Base-by-base conservation (phyloP, 2,797 vertebrate species). In the Eleutherodactylus coqui region DNA sequence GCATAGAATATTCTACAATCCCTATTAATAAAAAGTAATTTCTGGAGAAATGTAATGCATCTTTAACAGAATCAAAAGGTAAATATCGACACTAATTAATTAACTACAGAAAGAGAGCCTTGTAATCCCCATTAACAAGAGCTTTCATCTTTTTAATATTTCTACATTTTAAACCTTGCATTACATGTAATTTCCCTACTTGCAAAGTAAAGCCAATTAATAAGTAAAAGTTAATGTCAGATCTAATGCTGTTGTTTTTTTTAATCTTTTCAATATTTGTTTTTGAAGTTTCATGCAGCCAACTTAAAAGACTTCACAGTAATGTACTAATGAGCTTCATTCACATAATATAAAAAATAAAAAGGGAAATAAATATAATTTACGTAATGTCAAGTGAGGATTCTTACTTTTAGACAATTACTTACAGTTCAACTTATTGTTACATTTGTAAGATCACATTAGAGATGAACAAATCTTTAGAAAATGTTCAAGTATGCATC, bases 301-400 rank as follows among this genome's bases (percentile, higher is more conserved):
- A 67, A 89, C 64, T 89, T 89, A 82, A 81, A 91, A 90, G 49
- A 86, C 32, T 67, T 85, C 86, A 83, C 80, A 88, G 85, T 21
- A 88, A 86, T 45, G 77, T 70, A 5, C 75, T 91, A 89, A 89
- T 87, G 82, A 88, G 84, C 49, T 89, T 86, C 84, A 90, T 90
- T 89, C 64, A 88, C 73, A 43, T 85, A 89, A 82, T 88, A 60
- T 51, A 62, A 83, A 19, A 36, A 88, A 75, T 72, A 29, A 87
- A 88, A 88, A 84, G 73, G 87, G 70, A 21, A 29, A 67, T n/a
- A 87, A 70, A 34, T 55, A 32, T 83, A 73, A 84, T 87, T 88
- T 90, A 36, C 72, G 6, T 10, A 88, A n/a, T 81, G 60, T 86
- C 86, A 88, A 89, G 51, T 84, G 64, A 34, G 76, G 82, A 84